Evolutionary conservation across 2,113 vertebrate genomes (phyloP).

Genomic region (Ovis aries): ARS-UI_Ramb_v3.0 NC_056055.1:84337001-84337500

Average conservation of each 20-base stretch:
- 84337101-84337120: constrained; percentile 6
- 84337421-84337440: constrained; percentile 13
- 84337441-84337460: background rate
- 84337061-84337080: background rate
- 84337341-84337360: background rate
- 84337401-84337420: background rate
- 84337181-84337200: background rate
- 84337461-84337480: background rate
- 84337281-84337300: background rate
- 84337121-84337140: background rate
- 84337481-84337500: background rate
- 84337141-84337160: background rate
- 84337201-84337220: background rate
- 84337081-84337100: background rate
- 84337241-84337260: background rate
- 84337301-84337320: background rate
- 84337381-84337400: background rate
- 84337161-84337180: constrained; percentile 1
- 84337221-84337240: background rate
- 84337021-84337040: background rate
- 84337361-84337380: background rate
- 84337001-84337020: background rate
- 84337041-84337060: background rate
- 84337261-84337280: background rate
- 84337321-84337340: background rate